These are phyloP conservation scores for Drosophila subobscura DNA, from an alignment of 1,140 invertebrate species.

Conservation along the genomic window DNA sequence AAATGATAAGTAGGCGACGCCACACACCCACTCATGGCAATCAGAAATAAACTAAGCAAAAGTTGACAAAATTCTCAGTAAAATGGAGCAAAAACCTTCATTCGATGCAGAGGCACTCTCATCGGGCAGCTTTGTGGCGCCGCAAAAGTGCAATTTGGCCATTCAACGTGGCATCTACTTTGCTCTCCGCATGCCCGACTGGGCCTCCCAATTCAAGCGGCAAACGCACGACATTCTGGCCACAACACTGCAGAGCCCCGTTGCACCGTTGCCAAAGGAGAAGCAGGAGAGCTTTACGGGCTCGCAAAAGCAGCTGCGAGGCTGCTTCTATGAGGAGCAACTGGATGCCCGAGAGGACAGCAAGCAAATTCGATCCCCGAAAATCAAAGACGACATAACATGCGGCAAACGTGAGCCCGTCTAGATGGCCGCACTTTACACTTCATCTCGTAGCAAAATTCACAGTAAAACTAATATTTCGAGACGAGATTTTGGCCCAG, in stretches of 20 bases:
- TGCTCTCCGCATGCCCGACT: constrained; percentile 51
- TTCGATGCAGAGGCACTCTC: too few relatives aligned
- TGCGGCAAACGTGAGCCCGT: constrained; percentile 47
- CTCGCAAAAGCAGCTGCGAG: not conserved
- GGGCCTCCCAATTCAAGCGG: constrained; percentile 38
- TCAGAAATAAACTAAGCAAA: not conserved
- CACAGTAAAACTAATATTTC: not conserved
- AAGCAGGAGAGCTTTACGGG: too few relatives aligned
- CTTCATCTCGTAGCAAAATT: constrained; percentile 23
- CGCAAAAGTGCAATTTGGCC: constrained; percentile 23
- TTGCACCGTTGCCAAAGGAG: not conserved
- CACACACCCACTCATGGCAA: too few relatives aligned
- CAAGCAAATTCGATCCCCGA: constrained; percentile 26
- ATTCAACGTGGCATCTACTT: constrained; percentile 48
- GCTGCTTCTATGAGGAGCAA: constrained; percentile 14
- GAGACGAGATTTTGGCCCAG: not conserved
- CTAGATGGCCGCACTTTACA: constrained; percentile 12
- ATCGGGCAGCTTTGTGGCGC: constrained; percentile 2
- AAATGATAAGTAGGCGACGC: constrained; percentile 19
- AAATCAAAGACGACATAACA: constrained; percentile 67
- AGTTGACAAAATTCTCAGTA: not conserved
- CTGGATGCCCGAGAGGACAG: not conserved
- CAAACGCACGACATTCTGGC: constrained; percentile 33
- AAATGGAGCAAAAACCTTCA: not conserved
- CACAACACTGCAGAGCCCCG: not conserved